Conservation (phyloP, 2,888 invertebrate genomes). For the Craniophora ligustri region DNA sequence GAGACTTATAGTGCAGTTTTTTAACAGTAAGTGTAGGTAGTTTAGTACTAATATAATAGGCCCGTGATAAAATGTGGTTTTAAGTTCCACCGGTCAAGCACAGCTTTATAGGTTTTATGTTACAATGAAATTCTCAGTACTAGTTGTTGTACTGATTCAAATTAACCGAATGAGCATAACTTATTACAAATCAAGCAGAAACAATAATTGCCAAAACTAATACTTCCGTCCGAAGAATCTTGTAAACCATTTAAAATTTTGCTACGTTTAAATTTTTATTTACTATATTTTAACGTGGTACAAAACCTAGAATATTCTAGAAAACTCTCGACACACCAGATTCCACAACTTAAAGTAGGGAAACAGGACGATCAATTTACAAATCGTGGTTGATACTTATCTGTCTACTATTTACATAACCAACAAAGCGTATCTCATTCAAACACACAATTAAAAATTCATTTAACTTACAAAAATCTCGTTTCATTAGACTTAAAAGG, state of each 20-base stretch:
- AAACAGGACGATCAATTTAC: conserved; percentile 24
- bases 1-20: too few species aligned
- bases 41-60: too few species aligned
- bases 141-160: too few species aligned
- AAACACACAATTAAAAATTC: conserved; percentile 56
- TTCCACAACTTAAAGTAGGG: conserved; percentile 2
- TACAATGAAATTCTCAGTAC: too few species aligned
- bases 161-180: too few species aligned
- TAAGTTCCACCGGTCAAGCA: too few species aligned
- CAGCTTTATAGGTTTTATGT: too few species aligned
- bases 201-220: neutral
- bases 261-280: neutral
- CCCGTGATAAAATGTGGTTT: too few species aligned
- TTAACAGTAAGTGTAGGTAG: too few species aligned
- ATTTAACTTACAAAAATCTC: conserved; percentile 63
- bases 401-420: conserved; percentile 48
- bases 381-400: conserved; percentile 16
- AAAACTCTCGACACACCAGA: conserved; percentile 6
- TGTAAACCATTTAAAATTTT: neutral
- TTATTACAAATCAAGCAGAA: neutral
- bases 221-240: neutral
- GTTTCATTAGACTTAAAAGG: conserved; percentile 65
- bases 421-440: conserved; percentile 63
- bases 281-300: neutral
- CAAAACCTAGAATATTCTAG: conserved; percentile 20